Evolutionary conservation across 1,140 invertebrate genomes (phyloP).

Genomic region (Calliphora vicina): DNA sequence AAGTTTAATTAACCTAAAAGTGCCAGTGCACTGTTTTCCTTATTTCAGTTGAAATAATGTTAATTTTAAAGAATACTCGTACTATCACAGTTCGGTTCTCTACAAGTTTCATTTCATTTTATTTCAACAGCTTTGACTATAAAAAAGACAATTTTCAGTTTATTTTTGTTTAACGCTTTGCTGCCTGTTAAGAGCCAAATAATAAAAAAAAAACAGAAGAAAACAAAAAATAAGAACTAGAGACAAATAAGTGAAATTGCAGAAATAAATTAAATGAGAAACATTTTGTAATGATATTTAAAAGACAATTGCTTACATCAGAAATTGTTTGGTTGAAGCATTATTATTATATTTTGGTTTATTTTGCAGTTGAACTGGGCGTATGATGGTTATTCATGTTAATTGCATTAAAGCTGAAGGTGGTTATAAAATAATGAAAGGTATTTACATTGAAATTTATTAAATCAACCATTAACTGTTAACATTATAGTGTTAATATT

Average conservation of each 20-base stretch:
- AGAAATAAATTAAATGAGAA: neutral
- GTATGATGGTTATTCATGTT: no score
- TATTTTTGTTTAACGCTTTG: neutral
- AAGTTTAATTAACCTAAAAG: constrained; percentile 17
- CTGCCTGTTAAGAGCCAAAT: neutral
- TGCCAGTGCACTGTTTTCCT: constrained; percentile 6
- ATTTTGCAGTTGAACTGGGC: no score
- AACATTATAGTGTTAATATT: neutral
- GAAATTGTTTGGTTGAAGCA: no score
- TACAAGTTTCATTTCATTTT: neutral
- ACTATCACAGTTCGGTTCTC: neutral
- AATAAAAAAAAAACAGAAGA: no score
- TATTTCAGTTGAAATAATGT: neutral
- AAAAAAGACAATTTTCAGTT: constrained; percentile 1
- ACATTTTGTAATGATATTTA: neutral
- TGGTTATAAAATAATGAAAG: no score
- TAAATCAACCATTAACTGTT: neutral
- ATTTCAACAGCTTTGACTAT: neutral
- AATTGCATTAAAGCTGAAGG: no score
- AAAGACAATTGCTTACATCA: neutral
- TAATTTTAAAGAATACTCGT: neutral
- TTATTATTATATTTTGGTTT: no score
- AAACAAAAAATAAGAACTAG: no score
- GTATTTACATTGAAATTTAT: no score
- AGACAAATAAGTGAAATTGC: neutral